Conservation (phyloP, 30 jellyfish, hydroid and myxozoan genomes). For the Cassiopea andromeda region DNA sequence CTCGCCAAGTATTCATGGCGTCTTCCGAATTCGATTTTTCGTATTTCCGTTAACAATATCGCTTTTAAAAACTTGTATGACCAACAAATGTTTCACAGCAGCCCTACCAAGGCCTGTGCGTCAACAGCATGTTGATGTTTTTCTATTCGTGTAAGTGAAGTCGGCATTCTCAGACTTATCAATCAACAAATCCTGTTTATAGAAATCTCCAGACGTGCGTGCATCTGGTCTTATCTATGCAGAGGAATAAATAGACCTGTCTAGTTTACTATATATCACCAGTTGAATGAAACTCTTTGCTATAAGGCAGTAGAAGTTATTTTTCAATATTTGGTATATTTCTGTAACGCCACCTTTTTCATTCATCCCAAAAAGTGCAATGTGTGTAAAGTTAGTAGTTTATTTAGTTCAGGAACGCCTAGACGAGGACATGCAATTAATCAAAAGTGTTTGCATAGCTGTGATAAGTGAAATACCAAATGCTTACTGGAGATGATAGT, state of each 20-base stretch:
- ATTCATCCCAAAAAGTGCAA: not conserved
- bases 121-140: not conserved
- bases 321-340: not conserved
- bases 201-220: not conserved
- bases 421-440: not conserved
- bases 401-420: not conserved
- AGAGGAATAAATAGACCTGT: not conserved
- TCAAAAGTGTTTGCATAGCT: not conserved
- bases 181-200: not conserved
- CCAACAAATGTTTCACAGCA: not conserved
- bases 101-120: not conserved
- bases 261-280: not conserved
- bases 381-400: not conserved
- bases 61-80: not conserved
- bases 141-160: not conserved
- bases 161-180: not conserved
- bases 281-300: not conserved
- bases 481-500: too few relatives aligned
- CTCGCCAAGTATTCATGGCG: constrained; percentile 5
- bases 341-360: not conserved
- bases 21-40: not conserved
- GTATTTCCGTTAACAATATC: constrained; percentile 2
- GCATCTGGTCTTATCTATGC: not conserved
- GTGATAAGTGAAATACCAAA: not conserved
- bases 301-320: too few relatives aligned